Conservation (phyloP, 2,888 invertebrate species). For the Hypsopygia costalis region DNA sequence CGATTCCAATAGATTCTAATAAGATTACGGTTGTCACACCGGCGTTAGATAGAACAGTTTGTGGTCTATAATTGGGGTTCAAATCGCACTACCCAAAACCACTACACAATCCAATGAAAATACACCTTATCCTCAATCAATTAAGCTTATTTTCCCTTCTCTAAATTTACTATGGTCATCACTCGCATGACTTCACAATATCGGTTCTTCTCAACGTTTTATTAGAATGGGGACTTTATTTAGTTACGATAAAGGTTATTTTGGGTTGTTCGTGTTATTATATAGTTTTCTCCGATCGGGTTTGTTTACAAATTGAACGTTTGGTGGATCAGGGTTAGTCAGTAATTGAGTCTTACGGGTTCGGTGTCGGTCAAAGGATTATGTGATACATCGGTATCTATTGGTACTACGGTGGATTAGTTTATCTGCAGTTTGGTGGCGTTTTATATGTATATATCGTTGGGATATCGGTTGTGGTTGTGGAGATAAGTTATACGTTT, state of each 20-base stretch:
- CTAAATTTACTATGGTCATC: constrained; percentile 60
- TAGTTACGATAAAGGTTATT: constrained; percentile 24
- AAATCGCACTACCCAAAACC: constrained; percentile 39
- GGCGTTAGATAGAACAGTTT: constrained; percentile 79
- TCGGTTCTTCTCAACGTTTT: constrained; percentile 40
- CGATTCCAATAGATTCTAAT: constrained; percentile 72
- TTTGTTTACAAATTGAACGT: constrained; percentile 77
- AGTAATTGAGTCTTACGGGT: constrained; percentile 79
- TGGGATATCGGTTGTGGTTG: too few species aligned
- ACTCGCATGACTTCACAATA: constrained; percentile 78
- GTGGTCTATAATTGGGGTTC: constrained; percentile 77
- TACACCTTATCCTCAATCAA: constrained; percentile 24
- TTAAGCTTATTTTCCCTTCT: constrained; percentile 34
- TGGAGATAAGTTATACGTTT: too few species aligned
- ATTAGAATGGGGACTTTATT: constrained; percentile 17
- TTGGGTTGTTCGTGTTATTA: constrained; percentile 25
- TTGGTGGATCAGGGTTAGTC: constrained; percentile 75
- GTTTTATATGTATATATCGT: constrained; percentile 3
- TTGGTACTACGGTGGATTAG: constrained; percentile 47
- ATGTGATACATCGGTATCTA: constrained; percentile 60
- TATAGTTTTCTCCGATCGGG: constrained; percentile 70
- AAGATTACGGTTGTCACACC: constrained; percentile 77
- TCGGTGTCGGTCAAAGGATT: constrained; percentile 72
- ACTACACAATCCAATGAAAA: constrained; percentile 26
- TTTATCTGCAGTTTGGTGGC: constrained; percentile 2